Evolutionary conservation across 2,797 vertebrate species (phyloP).

Genomic region (Rhyacichthys aspro): DNA sequence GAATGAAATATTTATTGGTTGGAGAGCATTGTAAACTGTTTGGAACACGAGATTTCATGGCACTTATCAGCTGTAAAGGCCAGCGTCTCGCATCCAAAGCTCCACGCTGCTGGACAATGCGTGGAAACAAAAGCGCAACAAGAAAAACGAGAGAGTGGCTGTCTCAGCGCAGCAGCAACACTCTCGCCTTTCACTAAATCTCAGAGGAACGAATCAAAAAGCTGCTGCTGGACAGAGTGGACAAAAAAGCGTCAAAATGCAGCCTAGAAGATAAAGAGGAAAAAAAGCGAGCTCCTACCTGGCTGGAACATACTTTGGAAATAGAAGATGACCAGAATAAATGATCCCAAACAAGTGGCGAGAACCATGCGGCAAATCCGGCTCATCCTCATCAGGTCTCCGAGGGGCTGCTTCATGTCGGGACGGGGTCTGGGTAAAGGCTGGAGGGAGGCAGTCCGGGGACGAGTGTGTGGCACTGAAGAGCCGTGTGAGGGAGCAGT

Average conservation of each 20-base stretch:
- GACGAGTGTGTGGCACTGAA: background rate
- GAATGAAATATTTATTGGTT: too few relatives aligned
- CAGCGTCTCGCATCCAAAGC: conserved; percentile 7
- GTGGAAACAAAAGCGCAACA: conserved; percentile 31
- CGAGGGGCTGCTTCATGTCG: conserved; percentile 92
- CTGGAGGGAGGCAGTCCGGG: conserved; percentile 49
- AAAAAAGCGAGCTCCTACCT: conserved; percentile 84
- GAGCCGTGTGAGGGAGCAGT: background rate
- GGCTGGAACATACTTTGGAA: conserved; percentile 99
- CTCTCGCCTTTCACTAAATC: background rate
- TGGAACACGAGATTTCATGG: background rate
- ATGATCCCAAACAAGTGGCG: conserved; percentile 96
- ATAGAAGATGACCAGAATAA: conserved; percentile 98
- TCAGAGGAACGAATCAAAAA: conserved; percentile 19
- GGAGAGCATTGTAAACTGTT: too few relatives aligned
- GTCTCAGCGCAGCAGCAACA: too few relatives aligned
- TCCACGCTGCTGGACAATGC: conserved; percentile 1
- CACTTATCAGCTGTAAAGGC: conserved; percentile 35
- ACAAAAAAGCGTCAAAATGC: conserved; percentile 37
- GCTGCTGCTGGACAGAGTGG: conserved; percentile 16
- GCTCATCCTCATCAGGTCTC: conserved; percentile 97
- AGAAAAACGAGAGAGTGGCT: background rate
- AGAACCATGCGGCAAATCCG: conserved; percentile 95
- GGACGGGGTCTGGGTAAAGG: conserved; percentile 46
- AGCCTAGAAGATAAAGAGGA: conserved; percentile 23